phyloP scores from a whole-genome alignment of 2,113 vertebrate genomes.

The Hassar affinis region DNA sequence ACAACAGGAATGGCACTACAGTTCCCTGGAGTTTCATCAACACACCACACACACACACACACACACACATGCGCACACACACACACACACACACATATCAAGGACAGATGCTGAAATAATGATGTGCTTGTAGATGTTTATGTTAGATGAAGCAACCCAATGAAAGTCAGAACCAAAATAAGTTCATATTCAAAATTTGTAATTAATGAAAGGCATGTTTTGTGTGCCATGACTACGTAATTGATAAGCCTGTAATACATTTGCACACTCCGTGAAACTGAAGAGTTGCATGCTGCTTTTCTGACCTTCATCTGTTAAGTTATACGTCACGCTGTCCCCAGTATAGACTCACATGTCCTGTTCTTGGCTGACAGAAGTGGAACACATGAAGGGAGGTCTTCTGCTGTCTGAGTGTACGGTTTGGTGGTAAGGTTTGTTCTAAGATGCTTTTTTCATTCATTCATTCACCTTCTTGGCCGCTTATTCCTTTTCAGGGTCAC shows the following conservation, averaged over 20 bases:
- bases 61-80: not conserved
- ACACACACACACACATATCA: constrained; percentile 6
- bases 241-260: not conserved
- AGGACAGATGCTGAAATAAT: constrained; percentile 34
- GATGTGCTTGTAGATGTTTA: constrained; percentile 24
- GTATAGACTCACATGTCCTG: not conserved
- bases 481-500: too few relatives aligned
- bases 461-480: too few relatives aligned
- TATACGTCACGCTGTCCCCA: not conserved
- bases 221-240: not conserved
- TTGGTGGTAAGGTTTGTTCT: not conserved
- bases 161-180: not conserved
- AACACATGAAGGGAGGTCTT: not conserved
- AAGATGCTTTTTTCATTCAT: constrained; percentile 1
- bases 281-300: not conserved
- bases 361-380: not conserved
- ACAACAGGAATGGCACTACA: constrained; percentile 40
- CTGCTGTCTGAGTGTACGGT: not conserved
- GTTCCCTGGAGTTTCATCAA: constrained; percentile 35
- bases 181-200: constrained; percentile 1
- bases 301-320: not conserved
- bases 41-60: not conserved
- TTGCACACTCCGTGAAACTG: not conserved
- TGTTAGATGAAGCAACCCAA: not conserved
- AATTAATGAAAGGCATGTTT: not conserved